Conservation (phyloP, 2,797 vertebrate genomes). For the Pteronotus mesoamericanus region DNA sequence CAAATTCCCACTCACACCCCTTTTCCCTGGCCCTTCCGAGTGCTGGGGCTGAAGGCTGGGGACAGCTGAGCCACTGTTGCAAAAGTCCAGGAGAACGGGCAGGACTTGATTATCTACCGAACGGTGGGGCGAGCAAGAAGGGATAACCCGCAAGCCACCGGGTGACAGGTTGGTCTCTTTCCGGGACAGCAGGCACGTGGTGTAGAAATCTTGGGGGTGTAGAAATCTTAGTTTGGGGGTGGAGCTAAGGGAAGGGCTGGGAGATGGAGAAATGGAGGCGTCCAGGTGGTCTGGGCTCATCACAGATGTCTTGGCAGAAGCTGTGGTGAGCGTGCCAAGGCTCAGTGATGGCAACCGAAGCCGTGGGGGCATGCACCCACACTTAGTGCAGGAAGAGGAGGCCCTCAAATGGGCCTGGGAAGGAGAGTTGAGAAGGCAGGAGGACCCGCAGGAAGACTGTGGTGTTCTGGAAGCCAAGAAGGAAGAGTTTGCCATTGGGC, state of each 20-base stretch:
- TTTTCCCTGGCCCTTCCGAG: not conserved
- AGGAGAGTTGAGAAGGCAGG: not conserved
- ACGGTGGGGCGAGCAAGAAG: not conserved
- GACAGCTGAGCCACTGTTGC: not conserved
- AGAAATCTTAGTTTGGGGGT: not conserved
- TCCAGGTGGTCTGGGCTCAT: not conserved
- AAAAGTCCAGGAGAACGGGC: not conserved
- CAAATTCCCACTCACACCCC: not conserved
- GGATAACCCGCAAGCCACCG: not conserved
- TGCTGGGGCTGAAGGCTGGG: not conserved
- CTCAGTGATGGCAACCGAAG: not conserved
- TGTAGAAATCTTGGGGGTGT: not conserved
- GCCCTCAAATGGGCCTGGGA: too few relatives aligned
- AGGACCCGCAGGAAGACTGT: not conserved
- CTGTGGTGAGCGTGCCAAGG: rapidly evolving
- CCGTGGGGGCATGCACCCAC: not conserved
- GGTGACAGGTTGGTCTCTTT: not conserved
- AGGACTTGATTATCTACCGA: not conserved
- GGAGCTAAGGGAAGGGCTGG: not conserved
- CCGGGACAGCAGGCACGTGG: not conserved
- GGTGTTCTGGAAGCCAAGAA: not conserved
- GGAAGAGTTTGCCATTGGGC: not conserved
- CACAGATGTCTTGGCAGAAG: not conserved
- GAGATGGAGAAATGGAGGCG: not conserved
- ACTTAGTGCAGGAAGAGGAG: not conserved